Evolutionary conservation across 2,797 vertebrate genomes (phyloP), one percentile per base, ranked within the genome.

Genomic region (Acestrorhynchus altus): DNA sequence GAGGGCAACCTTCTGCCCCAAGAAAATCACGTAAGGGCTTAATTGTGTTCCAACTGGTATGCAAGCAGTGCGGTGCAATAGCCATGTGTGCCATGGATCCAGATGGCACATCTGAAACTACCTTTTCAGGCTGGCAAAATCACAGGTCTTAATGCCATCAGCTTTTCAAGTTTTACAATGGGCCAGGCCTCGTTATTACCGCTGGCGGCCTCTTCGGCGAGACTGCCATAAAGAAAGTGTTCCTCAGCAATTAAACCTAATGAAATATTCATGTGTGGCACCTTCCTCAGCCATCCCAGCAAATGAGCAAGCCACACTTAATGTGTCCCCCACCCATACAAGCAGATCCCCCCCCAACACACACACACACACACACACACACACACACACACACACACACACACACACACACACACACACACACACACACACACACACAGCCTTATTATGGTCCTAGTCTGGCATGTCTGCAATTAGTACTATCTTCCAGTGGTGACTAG

Each of bases 251-350:
- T 96, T 95, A 96, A 95, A 94, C 92, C 84, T 95, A 95, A 96
- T 96, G 94, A 95, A 95, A 95, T 95, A 95, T 96, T 95, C 94
- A 95, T 96, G 94, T 94, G 94, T 93, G 94, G 94, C 94, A 96
- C 95, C 94, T 95, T 95, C 83, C 95, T 94, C 93, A 94, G 94
- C 94, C 93, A 92, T 94, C 93, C 80, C 93, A 93, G 92, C 94
- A 95, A 95, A 95, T 96, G 95, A 96, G 94, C 93, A 92, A 94
- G 93, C 94, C 94, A 94, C 92, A 90, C 95, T 95, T 95, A 95
- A 95, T 94, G 94, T 92, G 64, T 78, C 72, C 80, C 59, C 77
- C 78, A 52, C 79, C 78, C 77, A 72, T 56, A 49, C 76, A 59
- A 69, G 6, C 39, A 24, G 59, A 59, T 39, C 64, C 63, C 47